phyloP scores from a whole-genome alignment of 1,140 invertebrate species.

The Plodia interpunctella region DNA sequence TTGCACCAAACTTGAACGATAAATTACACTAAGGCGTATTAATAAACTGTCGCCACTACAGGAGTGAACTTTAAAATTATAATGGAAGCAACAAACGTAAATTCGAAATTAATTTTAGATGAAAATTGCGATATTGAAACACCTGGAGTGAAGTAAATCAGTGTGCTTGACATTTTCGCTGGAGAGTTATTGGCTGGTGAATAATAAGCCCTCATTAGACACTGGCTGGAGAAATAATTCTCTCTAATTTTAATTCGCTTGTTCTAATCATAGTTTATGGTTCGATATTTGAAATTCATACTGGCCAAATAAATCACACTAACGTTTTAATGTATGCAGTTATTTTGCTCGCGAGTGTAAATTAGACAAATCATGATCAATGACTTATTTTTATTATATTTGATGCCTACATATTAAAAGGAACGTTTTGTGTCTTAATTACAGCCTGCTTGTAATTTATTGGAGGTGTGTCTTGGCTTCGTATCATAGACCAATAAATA shows the following conservation, averaged over 20 bases:
- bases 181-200: constrained; percentile 7
- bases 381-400: constrained; percentile 6
- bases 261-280: not conserved
- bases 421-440: constrained; percentile 10
- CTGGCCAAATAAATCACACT: not conserved
- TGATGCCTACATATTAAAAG: constrained; percentile 9
- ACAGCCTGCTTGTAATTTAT: constrained; percentile 8
- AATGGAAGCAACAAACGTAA: not conserved
- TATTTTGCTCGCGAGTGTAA: constrained; percentile 9
- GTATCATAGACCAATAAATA: not conserved
- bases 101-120: constrained; percentile 4
- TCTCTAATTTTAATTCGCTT: constrained; percentile 3
- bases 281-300: not conserved
- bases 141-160: constrained; percentile 11
- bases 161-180: constrained; percentile 1
- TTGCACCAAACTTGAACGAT: not conserved
- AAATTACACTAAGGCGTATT: not conserved
- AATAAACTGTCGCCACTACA: not conserved
- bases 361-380: constrained; percentile 12
- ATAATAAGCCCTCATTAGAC: constrained; percentile 11
- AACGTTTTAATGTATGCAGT: constrained; percentile 5
- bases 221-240: not conserved
- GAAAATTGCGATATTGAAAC: constrained; percentile 13
- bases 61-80: constrained; percentile 3
- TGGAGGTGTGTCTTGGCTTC: not conserved